A percentile compares a stretch with the other conserved stretches of the same genome.
These are phyloP conservation scores for Lerema accius DNA, from an alignment of 1,140 invertebrate genomes.

Conservation along the genomic window DNA sequence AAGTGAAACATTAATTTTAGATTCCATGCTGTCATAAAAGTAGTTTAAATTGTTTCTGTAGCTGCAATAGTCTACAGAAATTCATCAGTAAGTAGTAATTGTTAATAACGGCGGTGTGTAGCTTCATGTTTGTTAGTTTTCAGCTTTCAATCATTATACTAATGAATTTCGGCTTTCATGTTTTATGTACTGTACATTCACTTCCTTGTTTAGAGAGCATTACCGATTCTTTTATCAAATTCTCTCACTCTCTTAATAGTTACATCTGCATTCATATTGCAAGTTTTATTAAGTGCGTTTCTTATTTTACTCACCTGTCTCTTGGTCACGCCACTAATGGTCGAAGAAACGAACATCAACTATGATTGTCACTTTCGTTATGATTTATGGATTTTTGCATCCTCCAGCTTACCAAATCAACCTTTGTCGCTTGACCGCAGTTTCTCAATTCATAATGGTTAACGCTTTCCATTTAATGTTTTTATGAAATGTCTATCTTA, in stretches of 20 bases:
- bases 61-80: conserved; percentile 20
- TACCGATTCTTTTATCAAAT: conserved; percentile 7
- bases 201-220: conserved; percentile 17
- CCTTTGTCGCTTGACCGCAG: conserved; percentile 15
- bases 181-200: conserved; percentile 22
- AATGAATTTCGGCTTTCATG: conserved; percentile 9
- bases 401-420: conserved; percentile 22
- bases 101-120: not conserved
- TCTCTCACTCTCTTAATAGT: not conserved
- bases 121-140: conserved; percentile 1
- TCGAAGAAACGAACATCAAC: not conserved
- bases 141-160: conserved; percentile 23
- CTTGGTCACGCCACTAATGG: conserved; percentile 10
- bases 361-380: conserved; percentile 15
- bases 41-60: conserved; percentile 16
- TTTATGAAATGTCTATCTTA: conserved; percentile 1
- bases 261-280: not conserved
- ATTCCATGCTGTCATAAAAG: conserved; percentile 19
- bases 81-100: conserved; percentile 10
- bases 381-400: conserved; percentile 23
- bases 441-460: conserved; percentile 18
- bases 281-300: not conserved
- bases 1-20: conserved; percentile 31
- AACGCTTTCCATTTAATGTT: conserved; percentile 9
- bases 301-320: conserved; percentile 1